phyloP scores from a whole-genome alignment of 2,797 vertebrate species.

The Poecilia picta region DNA sequence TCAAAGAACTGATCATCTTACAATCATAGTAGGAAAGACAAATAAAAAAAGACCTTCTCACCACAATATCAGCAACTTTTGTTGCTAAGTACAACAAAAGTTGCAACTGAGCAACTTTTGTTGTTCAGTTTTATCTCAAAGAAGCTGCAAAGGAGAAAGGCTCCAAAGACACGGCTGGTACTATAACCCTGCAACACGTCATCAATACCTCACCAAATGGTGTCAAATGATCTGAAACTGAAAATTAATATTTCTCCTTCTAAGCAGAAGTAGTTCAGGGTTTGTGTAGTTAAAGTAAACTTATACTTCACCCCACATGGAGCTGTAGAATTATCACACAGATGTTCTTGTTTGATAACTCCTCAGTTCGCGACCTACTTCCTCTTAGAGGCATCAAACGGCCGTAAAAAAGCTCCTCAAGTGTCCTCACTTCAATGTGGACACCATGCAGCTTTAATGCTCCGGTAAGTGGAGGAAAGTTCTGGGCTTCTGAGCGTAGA shows the following conservation, averaged over 20 bases:
- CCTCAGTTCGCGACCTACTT: background rate
- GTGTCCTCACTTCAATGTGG: background rate
- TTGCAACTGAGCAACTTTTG: background rate
- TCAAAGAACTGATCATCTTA: background rate
- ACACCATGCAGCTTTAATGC: background rate
- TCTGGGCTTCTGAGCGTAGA: background rate
- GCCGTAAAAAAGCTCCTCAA: background rate
- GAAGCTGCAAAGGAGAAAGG: background rate
- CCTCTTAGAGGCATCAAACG: background rate
- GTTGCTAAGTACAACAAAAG: background rate
- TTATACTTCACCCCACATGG: background rate
- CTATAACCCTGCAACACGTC: background rate
- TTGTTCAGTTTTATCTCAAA: background rate
- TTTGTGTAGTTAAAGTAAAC: background rate
- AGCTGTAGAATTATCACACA: background rate
- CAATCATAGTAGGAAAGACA: background rate
- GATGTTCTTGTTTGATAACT: conserved; percentile 3
- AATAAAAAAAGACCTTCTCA: no score
- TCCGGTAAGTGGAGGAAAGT: background rate
- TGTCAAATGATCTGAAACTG: background rate
- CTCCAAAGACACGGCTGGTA: background rate
- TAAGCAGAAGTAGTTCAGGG: background rate
- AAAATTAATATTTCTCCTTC: background rate
- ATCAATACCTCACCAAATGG: background rate
- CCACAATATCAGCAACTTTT: background rate